Evolutionary conservation across 2,113 vertebrate genomes (phyloP).

Genomic region (Mobula birostris): DNA sequence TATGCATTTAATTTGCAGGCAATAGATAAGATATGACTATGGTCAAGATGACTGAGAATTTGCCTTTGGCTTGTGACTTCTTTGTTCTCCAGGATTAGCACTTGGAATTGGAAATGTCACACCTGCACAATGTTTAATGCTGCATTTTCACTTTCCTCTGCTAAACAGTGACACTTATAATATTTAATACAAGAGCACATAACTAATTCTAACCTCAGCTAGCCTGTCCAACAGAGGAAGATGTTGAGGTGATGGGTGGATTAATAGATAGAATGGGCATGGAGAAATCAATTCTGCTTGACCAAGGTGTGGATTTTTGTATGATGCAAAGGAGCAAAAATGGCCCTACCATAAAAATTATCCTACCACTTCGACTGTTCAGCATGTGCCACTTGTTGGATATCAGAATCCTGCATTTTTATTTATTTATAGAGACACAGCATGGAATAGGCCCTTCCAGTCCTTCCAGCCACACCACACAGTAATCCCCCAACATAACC

Average conservation of each 20-base stretch:
- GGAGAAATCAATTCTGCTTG: neutral
- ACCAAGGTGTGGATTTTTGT: neutral
- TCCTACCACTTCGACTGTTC: neutral
- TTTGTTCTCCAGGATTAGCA: neutral
- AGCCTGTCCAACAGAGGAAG: neutral
- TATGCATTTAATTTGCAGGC: neutral
- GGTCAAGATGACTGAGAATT: neutral
- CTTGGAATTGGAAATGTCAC: conserved; percentile 21
- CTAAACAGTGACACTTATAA: neutral
- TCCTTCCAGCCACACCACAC: too few species aligned
- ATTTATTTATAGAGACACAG: too few species aligned
- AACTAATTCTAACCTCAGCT: neutral
- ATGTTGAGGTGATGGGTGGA: too few species aligned
- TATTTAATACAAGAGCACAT: conserved; percentile 5
- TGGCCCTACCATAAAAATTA: too few species aligned
- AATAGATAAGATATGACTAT: neutral
- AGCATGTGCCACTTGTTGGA: neutral
- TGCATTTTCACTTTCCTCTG: conserved; percentile 1
- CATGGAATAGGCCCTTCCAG: too few species aligned
- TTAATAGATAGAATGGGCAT: too few species aligned
- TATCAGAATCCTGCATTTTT: neutral
- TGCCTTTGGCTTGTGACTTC: neutral
- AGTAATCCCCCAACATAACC: too few species aligned
- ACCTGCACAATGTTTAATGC: neutral
- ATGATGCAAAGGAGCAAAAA: neutral